A percentile compares a stretch with the other conserved stretches of the same genome.
phyloP scores from a whole-genome alignment of 2,113 vertebrate genomes.

The Holacanthus passer region DNA sequence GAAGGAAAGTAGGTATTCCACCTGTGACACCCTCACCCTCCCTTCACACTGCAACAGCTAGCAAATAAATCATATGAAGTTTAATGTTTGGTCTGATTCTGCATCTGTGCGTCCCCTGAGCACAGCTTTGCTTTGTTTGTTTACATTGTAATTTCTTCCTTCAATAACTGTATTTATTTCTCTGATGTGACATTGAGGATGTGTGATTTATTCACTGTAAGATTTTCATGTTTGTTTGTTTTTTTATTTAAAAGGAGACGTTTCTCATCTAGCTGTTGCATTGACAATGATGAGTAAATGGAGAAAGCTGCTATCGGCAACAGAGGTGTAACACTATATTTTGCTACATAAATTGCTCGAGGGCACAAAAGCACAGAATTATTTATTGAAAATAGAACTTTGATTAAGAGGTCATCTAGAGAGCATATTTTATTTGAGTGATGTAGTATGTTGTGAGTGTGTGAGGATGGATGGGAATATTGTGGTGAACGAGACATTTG shows the following conservation, averaged over 20 bases:
- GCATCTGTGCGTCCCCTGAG: constrained; percentile 86
- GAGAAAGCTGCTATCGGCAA: constrained; percentile 79
- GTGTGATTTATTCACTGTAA: constrained; percentile 49
- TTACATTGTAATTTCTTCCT: constrained; percentile 68
- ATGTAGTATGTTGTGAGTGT: constrained; percentile 88
- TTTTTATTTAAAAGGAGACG: constrained; percentile 65
- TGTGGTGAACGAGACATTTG: neutral
- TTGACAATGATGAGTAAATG: constrained; percentile 79
- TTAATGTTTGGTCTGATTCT: constrained; percentile 60
- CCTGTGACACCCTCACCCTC: constrained; percentile 27
- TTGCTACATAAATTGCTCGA: constrained; percentile 92
- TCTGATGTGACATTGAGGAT: constrained; percentile 37
- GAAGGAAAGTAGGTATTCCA: constrained; percentile 38
- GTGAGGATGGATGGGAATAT: constrained; percentile 78
- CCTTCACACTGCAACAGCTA: constrained; percentile 51
- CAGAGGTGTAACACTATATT: constrained; percentile 86
- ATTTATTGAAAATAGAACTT: constrained; percentile 76
- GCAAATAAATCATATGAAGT: constrained; percentile 32
- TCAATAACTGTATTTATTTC: constrained; percentile 59
- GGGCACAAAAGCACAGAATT: constrained; percentile 89
- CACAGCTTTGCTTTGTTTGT: constrained; percentile 80
- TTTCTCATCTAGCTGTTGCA: constrained; percentile 78
- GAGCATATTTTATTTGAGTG: constrained; percentile 89
- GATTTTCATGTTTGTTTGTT: constrained; percentile 37
- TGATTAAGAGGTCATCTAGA: constrained; percentile 85